Evolutionary conservation across 2,888 invertebrate species (phyloP), one percentile per base, ranked within the genome.

Genomic region (Eugnorisma glareosa): DNA sequence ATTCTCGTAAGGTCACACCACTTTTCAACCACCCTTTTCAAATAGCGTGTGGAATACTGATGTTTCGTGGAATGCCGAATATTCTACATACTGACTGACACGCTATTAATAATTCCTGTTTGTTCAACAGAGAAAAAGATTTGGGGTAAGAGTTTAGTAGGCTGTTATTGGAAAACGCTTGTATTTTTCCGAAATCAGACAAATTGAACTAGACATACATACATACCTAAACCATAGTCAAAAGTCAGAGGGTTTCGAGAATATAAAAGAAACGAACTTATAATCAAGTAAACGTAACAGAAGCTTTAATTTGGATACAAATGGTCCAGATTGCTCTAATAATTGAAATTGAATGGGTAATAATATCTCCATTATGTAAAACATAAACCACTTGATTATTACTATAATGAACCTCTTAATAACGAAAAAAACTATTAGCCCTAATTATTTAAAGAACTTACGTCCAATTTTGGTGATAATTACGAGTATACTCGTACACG

Each of bases 21-120:
- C 21, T 48, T 67, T 79, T 63, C 28, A 31, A 15, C 54, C 45
- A 70, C 73, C 84, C 84, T 70, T 54, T 37, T 37, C 73, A 73
- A 66, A 80, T 63, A 70, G 43, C 69, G 74, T 70, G 67, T 59
- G 43, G 4, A 43, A 67, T 61, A 35, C 66, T 61, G 48, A 64
- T 28, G 37, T 11, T 84, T 73, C 48, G 61, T 43, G 43, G 66
- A 84, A 74, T 61, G 13, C 48, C 54, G 15, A 70, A 73, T 74
- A 73, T 73, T 67, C 11, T 51, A 54, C 64, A 59, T 57, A 37
- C n/a, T 45, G 11, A 45, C 57, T 77, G 59, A 78, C 61, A 70
- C 18, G 21, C 45, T 45, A 37, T 67, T 70, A 35, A 63, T 54
- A 64, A 40, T n/a, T 18, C 13, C 8, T 57, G 63, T 83, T 64